Conservation (phyloP, 2,888 invertebrate genomes). For the Meiosimyza platycephala region DNA sequence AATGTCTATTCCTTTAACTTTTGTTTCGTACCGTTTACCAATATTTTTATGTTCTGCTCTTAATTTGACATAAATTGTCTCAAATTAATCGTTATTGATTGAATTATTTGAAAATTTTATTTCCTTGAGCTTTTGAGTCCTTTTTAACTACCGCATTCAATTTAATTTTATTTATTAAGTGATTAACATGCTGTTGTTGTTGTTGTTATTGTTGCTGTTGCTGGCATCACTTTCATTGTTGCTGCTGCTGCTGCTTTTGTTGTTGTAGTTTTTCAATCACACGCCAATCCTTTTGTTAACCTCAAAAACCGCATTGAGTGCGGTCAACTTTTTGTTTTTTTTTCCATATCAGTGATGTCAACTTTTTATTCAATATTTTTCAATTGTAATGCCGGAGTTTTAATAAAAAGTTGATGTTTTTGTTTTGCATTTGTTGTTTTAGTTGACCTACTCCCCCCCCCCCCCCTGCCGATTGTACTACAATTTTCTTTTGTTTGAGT, state of each 20-base stretch:
- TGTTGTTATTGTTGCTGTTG: constrained; percentile 40
- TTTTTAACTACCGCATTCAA: constrained; percentile 60
- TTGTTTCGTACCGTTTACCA: no score
- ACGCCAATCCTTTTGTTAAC: constrained; percentile 52
- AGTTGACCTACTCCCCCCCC: no score
- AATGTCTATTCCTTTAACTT: no score
- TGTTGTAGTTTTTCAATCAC: constrained; percentile 43
- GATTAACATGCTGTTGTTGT: constrained; percentile 66
- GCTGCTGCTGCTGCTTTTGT: constrained; percentile 23
- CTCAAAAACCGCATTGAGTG: constrained; percentile 51
- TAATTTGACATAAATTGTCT: constrained; percentile 1
- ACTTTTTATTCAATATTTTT: constrained; percentile 20
- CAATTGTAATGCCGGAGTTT: constrained; percentile 9
- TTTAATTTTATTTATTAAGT: constrained; percentile 66
- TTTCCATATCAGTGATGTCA: constrained; percentile 14
- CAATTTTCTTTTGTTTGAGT: no score
- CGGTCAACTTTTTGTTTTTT: constrained; percentile 47
- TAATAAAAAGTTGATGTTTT: constrained; percentile 5
- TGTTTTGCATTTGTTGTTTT: background rate
- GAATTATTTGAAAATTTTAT: constrained; percentile 4
- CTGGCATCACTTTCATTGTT: constrained; percentile 26
- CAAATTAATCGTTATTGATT: constrained; percentile 15
- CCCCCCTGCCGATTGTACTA: no score
- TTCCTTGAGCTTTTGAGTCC: constrained; percentile 54
- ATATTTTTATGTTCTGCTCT: background rate